phyloP scores from a whole-genome alignment of 2,888 invertebrate genomes.

The Camptogramma bilineatum region DNA sequence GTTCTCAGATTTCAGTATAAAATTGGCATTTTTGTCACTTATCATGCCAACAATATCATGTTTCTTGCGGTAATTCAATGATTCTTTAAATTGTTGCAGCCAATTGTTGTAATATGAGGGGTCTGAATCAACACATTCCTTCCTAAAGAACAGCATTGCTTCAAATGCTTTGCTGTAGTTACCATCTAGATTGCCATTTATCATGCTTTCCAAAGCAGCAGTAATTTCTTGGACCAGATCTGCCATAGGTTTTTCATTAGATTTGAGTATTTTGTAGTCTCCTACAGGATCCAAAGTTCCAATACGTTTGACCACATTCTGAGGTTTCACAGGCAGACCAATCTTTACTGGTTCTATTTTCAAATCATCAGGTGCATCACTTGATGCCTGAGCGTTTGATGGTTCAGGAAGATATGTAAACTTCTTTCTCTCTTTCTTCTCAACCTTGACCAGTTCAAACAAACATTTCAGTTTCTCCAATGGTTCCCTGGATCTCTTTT shows the following conservation, averaged over 20 bases:
- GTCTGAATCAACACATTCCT: slow-evolving; percentile 65
- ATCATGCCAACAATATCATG: slow-evolving; percentile 60
- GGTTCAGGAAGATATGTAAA: slow-evolving; percentile 36
- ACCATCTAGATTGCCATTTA: slow-evolving; percentile 71
- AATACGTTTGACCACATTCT: slow-evolving; percentile 64
- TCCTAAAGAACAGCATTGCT: slow-evolving; percentile 67
- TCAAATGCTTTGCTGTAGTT: slow-evolving; percentile 68
- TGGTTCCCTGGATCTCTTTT: slow-evolving; percentile 74
- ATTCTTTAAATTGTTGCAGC: slow-evolving; percentile 67
- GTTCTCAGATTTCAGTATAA: slow-evolving; percentile 73
- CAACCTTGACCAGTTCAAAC: slow-evolving; percentile 78
- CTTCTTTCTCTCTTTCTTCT: slow-evolving; percentile 60
- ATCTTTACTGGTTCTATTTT: slow-evolving; percentile 57
- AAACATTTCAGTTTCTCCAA: slow-evolving; percentile 76
- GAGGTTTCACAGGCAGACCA: slow-evolving; percentile 55
- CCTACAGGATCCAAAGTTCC: slow-evolving; percentile 86
- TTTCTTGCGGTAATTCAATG: slow-evolving; percentile 61
- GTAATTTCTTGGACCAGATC: slow-evolving; percentile 66
- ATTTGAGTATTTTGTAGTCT: slow-evolving; percentile 83
- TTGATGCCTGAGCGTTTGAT: slow-evolving; percentile 32
- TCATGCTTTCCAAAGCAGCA: slow-evolving; percentile 71
- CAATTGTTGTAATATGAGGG: slow-evolving; percentile 73
- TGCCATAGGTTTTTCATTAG: slow-evolving; percentile 62
- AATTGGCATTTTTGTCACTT: slow-evolving; percentile 61
- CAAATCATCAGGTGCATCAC: slow-evolving; percentile 34